Evolutionary conservation across 1,140 invertebrate species (phyloP).

Genomic region (Drusus annulatus): DNA sequence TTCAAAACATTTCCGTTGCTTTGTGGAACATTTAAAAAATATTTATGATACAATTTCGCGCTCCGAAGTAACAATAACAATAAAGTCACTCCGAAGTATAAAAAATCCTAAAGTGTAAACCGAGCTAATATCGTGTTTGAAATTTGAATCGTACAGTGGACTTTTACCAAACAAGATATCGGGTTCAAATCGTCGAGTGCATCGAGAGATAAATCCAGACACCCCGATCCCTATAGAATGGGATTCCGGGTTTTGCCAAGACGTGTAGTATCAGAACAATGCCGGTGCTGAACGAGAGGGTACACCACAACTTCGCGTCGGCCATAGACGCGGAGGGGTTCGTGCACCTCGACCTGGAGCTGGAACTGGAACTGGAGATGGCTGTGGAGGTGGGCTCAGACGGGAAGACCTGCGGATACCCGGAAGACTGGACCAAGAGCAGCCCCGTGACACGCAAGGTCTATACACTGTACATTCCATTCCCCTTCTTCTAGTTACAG

Average conservation of each 20-base stretch:
- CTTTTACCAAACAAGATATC: not conserved
- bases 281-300: slow-evolving; percentile 52
- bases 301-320: slow-evolving; percentile 38
- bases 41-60: not conserved
- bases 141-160: not conserved
- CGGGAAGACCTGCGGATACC: not conserved
- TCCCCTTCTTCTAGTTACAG: no score
- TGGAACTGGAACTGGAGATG: slow-evolving; percentile 46
- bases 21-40: slow-evolving; percentile 11
- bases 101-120: not conserved
- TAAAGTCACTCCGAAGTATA: not conserved
- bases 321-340: slow-evolving; percentile 54
- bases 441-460: slow-evolving; percentile 20
- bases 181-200: not conserved
- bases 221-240: not conserved
- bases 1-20: slow-evolving; percentile 11
- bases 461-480: not conserved
- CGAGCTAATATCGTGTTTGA: not conserved
- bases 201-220: not conserved
- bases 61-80: not conserved
- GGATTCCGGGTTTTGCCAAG: slow-evolving; percentile 1
- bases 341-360: slow-evolving; percentile 45
- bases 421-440: slow-evolving; percentile 29
- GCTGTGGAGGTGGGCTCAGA: slow-evolving; percentile 27
- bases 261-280: slow-evolving; percentile 7